Evolutionary conservation across 2,888 invertebrate species (phyloP).

Genomic region (Lasioglossum oenotherae): DNA sequence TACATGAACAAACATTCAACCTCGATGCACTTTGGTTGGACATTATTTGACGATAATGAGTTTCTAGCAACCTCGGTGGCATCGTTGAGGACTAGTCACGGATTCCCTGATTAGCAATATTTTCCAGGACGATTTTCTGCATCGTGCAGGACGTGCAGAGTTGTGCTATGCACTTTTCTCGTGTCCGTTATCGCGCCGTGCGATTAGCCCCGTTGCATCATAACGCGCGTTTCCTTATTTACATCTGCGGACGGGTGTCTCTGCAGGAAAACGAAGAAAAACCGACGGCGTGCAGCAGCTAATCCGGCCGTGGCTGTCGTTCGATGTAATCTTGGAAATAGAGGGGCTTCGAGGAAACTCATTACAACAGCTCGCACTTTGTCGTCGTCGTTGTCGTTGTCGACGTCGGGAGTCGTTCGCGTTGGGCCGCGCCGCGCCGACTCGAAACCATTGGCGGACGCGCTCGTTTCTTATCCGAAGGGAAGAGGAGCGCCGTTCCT

Average conservation of each 20-base stretch:
- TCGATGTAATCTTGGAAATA: slow-evolving; percentile 55
- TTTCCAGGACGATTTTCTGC: slow-evolving; percentile 41
- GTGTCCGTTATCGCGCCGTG: neutral
- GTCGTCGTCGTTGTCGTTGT: slow-evolving; percentile 47
- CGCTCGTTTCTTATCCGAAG: slow-evolving; percentile 66
- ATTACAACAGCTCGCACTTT: slow-evolving; percentile 67
- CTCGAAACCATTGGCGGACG: slow-evolving; percentile 59
- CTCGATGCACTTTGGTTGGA: too few species aligned
- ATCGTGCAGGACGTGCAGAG: neutral
- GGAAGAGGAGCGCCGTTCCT: slow-evolving; percentile 45
- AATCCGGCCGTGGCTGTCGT: slow-evolving; percentile 32
- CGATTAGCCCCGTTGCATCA: slow-evolving; percentile 38
- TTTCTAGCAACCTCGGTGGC: slow-evolving; percentile 32
- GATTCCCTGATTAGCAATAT: slow-evolving; percentile 43
- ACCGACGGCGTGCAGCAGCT: slow-evolving; percentile 18
- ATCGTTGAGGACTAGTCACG: slow-evolving; percentile 22
- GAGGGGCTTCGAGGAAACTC: slow-evolving; percentile 60
- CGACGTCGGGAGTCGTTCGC: neutral
- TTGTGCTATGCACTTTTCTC: neutral
- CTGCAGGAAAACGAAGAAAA: slow-evolving; percentile 7
- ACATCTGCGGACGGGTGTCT: neutral
- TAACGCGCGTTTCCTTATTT: slow-evolving; percentile 24
- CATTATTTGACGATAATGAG: too few species aligned
- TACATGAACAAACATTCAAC: too few species aligned
- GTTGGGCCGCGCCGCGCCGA: slow-evolving; percentile 56